Evolutionary conservation across 2,888 invertebrate genomes (phyloP), one percentile per base, ranked within the genome.

Genomic region (Pollenia angustigena): DNA sequence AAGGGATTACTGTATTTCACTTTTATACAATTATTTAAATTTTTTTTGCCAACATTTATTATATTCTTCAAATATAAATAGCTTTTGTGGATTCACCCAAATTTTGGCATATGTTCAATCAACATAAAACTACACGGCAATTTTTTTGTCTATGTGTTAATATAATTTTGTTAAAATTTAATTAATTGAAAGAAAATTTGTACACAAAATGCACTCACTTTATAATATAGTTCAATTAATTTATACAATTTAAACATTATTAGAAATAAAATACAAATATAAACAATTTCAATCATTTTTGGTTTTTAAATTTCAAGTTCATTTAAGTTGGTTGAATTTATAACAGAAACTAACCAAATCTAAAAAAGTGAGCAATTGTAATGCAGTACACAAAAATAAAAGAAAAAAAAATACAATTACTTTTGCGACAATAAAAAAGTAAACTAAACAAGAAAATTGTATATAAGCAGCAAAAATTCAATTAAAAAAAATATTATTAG

Each of bases 281-380:
- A 85, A 56, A 88, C 60, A 62, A 85, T 66, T 75, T 76, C 80
- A 54, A 80, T 66, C 88, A 88, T 88, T 85, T 68, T 87, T 2
- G 16, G 50, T 60, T 52, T 50, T 74, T 64, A 14, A 64, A 62
- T 71, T 82, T 81, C 72, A 86, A 86, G 82, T 76, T 80, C 83
- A 86, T 76, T 83, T 76, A 80, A 66, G 71, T 71, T 54, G 52
- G 60, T 71, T 54, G 52, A 66, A 79, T 32, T 83, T 58, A 58
- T 64, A 72, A 44, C 23, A 68, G 58, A 81, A 81, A 81, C 81
- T 81, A 44, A 81, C 68, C 12, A 44, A 50, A 58, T 44, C 14
- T 16, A 40, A 54, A 42, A 50, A 64, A 66, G 2, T n/a, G 9
- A 71, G 50, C 14, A 74, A n/a, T 68, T 66, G n/a, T 44, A 66